Evolutionary conservation across 2,888 invertebrate species (phyloP).

Genomic region (Dorcus parallelipipedus): DNA sequence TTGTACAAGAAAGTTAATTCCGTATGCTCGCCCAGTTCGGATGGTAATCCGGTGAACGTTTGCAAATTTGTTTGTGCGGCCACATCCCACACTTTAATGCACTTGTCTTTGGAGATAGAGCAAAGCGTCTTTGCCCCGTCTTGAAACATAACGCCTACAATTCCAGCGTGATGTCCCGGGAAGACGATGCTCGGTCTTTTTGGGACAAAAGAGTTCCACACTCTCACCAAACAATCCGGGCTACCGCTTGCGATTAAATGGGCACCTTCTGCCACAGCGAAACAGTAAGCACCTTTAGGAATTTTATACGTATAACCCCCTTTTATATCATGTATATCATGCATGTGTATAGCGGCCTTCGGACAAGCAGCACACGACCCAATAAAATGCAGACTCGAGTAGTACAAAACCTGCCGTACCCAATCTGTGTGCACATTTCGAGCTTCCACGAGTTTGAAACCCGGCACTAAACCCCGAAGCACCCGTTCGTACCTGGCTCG

Average conservation of each 20-base stretch:
- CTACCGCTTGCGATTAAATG: constrained; percentile 68
- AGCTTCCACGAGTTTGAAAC: constrained; percentile 47
- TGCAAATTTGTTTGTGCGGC: constrained; percentile 64
- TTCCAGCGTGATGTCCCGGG: constrained; percentile 67
- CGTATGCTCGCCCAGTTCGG: constrained; percentile 59
- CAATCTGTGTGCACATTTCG: constrained; percentile 59
- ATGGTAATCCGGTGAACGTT: constrained; percentile 64
- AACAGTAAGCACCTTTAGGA: constrained; percentile 61
- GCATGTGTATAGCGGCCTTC: constrained; percentile 57
- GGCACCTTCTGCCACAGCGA: constrained; percentile 57
- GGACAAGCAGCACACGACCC: constrained; percentile 56
- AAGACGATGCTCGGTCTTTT: constrained; percentile 61
- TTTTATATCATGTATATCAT: constrained; percentile 57
- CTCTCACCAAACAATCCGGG: constrained; percentile 64
- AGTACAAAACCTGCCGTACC: constrained; percentile 69
- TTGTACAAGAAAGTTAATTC: constrained; percentile 65
- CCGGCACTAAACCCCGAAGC: constrained; percentile 34
- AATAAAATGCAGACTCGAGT: constrained; percentile 61
- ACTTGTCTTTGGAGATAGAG: constrained; percentile 68
- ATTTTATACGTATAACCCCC: constrained; percentile 58
- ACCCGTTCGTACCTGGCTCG: constrained; percentile 55
- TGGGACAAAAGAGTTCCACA: constrained; percentile 81
- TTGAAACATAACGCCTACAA: constrained; percentile 66
- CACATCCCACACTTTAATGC: constrained; percentile 76
- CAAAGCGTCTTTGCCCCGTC: constrained; percentile 63